These are phyloP conservation scores for Ormyrus thymus DNA, from an alignment of 2,888 invertebrate species.

Conservation along the genomic window DNA sequence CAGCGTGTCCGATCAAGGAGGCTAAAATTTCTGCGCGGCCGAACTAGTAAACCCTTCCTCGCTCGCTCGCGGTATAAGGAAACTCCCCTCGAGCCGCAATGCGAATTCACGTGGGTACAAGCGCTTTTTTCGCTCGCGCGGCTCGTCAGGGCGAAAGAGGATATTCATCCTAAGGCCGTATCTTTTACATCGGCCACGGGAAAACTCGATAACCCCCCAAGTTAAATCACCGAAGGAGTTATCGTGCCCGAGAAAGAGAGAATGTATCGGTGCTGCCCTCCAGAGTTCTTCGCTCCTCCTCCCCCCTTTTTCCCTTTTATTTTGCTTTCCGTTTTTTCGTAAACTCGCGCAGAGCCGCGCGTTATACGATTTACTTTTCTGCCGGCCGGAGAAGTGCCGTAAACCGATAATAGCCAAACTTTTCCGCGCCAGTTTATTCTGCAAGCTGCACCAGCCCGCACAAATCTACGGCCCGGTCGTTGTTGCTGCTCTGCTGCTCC, in stretches of 20 bases:
- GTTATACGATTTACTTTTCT: constrained; percentile 33
- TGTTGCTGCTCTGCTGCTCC: background rate
- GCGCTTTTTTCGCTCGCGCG: constrained; percentile 1
- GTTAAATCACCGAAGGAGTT: constrained; percentile 59
- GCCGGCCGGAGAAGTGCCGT: constrained; percentile 17
- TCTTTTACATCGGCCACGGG: constrained; percentile 59
- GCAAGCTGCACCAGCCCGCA: background rate
- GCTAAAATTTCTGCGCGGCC: background rate
- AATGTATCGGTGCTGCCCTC: constrained; percentile 52
- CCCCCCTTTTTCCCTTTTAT: background rate
- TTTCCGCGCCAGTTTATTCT: constrained; percentile 25
- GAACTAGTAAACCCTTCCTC: background rate
- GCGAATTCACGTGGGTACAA: constrained; percentile 26
- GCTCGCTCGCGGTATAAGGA: background rate
- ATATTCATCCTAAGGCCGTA: constrained; percentile 52
- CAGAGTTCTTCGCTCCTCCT: background rate
- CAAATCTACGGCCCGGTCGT: background rate
- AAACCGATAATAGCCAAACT: constrained; percentile 49
- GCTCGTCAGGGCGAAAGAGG: constrained; percentile 34
- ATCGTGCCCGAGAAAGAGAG: constrained; percentile 45
- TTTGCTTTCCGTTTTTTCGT: background rate
- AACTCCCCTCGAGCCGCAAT: background rate
- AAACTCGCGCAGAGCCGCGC: background rate
- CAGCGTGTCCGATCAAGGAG: background rate
- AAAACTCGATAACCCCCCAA: constrained; percentile 61